A percentile compares a stretch with the other conserved stretches of the same genome.
Conservation (phyloP, 2,113 vertebrate genomes). For the Caranx melampygus region DNA sequence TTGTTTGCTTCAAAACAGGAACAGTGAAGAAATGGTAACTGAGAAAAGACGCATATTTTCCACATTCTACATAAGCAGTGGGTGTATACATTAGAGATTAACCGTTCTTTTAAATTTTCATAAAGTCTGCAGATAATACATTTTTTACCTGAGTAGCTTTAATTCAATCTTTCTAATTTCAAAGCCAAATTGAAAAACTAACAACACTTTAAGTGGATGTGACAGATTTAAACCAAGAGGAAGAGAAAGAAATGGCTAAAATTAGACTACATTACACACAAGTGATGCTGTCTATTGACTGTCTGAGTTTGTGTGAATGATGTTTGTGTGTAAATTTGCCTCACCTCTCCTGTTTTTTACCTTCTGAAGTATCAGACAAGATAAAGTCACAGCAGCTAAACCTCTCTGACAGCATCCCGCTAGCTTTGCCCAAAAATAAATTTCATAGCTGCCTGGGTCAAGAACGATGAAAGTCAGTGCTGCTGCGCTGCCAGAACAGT, state of each 20-base stretch:
- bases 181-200: background rate
- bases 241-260: background rate
- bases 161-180: background rate
- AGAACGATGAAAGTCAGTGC: slow-evolving; percentile 19
- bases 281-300: background rate
- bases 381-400: slow-evolving; percentile 5
- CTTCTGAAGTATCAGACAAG: slow-evolving; percentile 1
- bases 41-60: background rate
- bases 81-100: background rate
- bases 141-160: background rate
- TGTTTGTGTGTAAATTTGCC: slow-evolving; percentile 24
- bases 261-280: background rate
- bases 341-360: background rate
- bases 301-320: slow-evolving; percentile 18
- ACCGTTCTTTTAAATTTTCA: background rate
- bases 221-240: background rate
- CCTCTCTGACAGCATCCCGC: background rate
- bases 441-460: slow-evolving; percentile 20
- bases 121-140: no score
- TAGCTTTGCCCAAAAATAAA: slow-evolving; percentile 49
- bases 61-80: background rate
- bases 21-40: no score
- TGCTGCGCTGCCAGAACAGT: background rate
- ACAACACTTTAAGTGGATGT: background rate
- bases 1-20: no score